Conservation (phyloP, 1,140 invertebrate species). For the Lucilia sericata region DNA sequence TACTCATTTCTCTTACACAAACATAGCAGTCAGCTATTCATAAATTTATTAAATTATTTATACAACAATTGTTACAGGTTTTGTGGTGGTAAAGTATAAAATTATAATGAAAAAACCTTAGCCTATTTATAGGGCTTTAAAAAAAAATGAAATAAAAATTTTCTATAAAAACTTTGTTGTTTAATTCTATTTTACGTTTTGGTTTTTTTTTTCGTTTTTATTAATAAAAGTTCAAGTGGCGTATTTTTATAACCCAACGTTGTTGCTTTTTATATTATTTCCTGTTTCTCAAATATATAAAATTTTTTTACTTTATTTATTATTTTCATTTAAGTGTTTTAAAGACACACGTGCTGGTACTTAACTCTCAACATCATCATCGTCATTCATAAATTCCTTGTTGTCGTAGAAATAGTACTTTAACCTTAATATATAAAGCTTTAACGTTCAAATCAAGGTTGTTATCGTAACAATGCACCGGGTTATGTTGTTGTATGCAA, state of each 20-base stretch:
- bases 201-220: too few species aligned
- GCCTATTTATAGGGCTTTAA: slow-evolving; percentile 10
- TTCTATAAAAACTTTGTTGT: too few species aligned
- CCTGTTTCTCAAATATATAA: not conserved
- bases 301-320: not conserved
- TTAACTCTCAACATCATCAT: not conserved
- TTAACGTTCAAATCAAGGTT: not conserved
- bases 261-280: too few species aligned
- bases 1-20: not conserved
- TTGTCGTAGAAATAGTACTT: too few species aligned
- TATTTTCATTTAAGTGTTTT: not conserved
- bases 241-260: too few species aligned
- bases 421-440: not conserved
- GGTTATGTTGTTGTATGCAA: not conserved
- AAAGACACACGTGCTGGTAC: not conserved
- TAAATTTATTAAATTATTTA: slow-evolving; percentile 1
- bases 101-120: not conserved
- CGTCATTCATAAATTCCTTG: not conserved
- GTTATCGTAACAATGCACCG: not conserved
- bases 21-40: not conserved
- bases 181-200: too few species aligned
- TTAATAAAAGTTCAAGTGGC: too few species aligned
- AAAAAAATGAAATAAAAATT: too few species aligned
- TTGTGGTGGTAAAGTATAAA: not conserved
- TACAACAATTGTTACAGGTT: too few species aligned